Percentiles rank a stretch among this genome's conserved stretches.
phyloP scores from a whole-genome alignment of 2,113 vertebrate genomes.

The Artemisiospiza belli region DNA sequence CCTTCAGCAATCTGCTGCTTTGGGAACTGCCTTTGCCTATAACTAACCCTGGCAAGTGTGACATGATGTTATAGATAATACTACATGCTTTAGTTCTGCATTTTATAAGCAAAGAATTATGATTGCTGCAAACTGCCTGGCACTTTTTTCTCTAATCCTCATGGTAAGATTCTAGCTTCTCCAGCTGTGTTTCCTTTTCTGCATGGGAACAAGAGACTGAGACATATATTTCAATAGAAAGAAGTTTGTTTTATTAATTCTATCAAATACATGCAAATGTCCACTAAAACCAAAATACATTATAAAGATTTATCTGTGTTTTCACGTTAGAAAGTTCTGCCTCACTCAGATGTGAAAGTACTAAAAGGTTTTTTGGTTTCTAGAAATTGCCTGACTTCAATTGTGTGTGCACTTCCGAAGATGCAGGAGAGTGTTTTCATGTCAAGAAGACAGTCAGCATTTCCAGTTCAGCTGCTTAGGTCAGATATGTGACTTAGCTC shows the following conservation, averaged over 20 bases:
- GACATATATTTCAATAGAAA: neutral
- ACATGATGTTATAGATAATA: neutral
- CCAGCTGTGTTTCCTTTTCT: neutral
- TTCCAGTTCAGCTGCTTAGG: slow-evolving; percentile 31
- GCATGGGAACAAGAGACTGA: neutral
- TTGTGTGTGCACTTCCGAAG: neutral
- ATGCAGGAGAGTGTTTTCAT: neutral
- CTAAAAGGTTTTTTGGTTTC: neutral
- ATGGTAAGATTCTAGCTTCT: neutral
- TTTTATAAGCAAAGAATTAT: neutral
- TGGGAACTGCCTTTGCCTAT: neutral
- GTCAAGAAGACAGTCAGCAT: neutral
- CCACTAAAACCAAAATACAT: neutral
- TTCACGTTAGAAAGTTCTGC: neutral
- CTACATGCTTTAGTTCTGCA: neutral
- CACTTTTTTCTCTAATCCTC: neutral
- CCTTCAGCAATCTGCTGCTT: neutral
- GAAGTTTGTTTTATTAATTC: neutral
- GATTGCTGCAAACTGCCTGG: neutral
- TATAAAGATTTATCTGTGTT: neutral
- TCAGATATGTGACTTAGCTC: neutral
- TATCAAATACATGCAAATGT: neutral
- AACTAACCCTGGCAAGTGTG: neutral
- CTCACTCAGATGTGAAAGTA: neutral
- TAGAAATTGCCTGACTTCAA: slow-evolving; percentile 12